These are phyloP conservation scores for Microcebus murinus DNA, from an alignment of 2,113 vertebrate genomes.

Conservation along the genomic window DNA sequence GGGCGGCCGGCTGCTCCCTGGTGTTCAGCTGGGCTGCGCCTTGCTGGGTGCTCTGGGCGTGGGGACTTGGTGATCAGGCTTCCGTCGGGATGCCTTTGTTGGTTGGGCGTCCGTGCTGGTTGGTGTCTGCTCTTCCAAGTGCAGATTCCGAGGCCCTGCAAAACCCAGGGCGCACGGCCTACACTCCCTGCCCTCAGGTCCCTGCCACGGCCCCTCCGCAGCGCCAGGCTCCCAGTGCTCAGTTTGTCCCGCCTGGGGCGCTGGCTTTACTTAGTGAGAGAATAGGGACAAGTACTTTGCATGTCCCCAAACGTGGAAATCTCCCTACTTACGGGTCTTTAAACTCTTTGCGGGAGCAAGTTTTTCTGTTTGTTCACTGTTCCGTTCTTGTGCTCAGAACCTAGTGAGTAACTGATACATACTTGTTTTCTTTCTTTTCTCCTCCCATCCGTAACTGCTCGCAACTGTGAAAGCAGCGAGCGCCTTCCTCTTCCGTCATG, in stretches of 20 bases:
- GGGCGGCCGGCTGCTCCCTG: neutral
- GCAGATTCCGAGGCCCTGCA: accelerated
- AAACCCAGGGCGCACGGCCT: neutral
- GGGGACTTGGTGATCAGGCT: neutral
- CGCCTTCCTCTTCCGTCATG: accelerated
- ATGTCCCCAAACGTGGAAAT: too few species aligned
- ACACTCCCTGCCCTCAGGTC: neutral
- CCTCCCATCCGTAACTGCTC: accelerated
- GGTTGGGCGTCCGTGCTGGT: neutral
- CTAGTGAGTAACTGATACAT: too few species aligned
- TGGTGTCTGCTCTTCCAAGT: neutral
- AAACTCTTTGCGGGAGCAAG: neutral
- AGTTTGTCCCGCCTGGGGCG: accelerated
- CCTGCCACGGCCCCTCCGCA: neutral
- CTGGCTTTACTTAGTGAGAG: neutral
- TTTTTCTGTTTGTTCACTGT: accelerated
- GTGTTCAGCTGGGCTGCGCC: neutral
- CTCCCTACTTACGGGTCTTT: neutral
- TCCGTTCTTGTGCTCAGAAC: neutral
- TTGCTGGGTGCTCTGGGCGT: neutral
- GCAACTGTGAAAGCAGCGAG: too few species aligned
- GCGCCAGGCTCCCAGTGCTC: neutral
- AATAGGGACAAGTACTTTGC: neutral
- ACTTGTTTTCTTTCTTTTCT: too few species aligned
- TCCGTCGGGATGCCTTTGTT: neutral